These are phyloP conservation scores for Thera britannica DNA, from an alignment of 2,888 invertebrate species.

Conservation along the genomic window DNA sequence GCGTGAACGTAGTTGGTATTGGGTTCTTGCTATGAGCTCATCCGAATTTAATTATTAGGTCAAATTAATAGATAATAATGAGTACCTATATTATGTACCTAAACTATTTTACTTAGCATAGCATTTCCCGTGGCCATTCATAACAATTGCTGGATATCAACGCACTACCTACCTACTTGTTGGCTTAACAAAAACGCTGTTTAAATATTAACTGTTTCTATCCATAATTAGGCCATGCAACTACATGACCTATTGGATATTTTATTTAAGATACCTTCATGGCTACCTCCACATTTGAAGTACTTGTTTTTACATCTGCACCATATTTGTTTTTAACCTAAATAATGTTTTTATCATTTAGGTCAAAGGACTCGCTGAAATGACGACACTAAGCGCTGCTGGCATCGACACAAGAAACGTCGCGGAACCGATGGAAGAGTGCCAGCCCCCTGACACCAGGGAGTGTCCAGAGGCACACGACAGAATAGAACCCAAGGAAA, in stretches of 20 bases:
- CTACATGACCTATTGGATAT: background rate
- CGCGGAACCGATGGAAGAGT: conserved; percentile 81
- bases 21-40: background rate
- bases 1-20: background rate
- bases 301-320: background rate
- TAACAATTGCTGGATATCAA: conserved; percentile 7
- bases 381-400: conserved; percentile 92
- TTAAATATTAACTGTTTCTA: background rate
- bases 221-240: background rate
- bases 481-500: conserved; percentile 66
- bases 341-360: conserved; percentile 49
- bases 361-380: conserved; percentile 96
- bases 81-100: no score
- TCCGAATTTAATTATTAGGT: background rate
- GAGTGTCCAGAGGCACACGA: conserved; percentile 69
- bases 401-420: conserved; percentile 81
- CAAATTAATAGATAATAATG: background rate
- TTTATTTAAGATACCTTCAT: background rate
- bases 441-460: conserved; percentile 67
- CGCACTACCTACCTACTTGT: background rate
- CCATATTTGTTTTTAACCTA: no score
- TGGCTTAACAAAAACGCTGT: conserved; percentile 8
- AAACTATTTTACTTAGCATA: background rate
- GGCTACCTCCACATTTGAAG: background rate
- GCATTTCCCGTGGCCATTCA: conserved; percentile 3